Percentiles rank a stretch among this genome's conserved stretches.
Evolutionary conservation across 2,797 vertebrate genomes (phyloP).

Genomic region (Falco naumanni): DNA sequence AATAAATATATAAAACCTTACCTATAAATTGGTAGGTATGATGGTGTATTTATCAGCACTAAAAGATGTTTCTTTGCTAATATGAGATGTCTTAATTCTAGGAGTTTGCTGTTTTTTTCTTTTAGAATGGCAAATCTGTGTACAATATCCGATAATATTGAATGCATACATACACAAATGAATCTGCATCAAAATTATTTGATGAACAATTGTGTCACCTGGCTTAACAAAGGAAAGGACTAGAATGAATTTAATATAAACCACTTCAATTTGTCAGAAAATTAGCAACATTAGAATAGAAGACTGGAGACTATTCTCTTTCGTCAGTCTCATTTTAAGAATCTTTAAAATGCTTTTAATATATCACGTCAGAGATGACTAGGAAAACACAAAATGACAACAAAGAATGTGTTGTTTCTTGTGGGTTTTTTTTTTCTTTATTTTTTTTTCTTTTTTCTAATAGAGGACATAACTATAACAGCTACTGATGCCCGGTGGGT

Average conservation of each 20-base stretch:
- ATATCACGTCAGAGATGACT: background rate
- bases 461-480: conserved; percentile 83
- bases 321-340: background rate
- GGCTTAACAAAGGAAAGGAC: background rate
- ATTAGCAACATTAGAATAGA: background rate
- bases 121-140: background rate
- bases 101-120: background rate
- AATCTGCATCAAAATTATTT: background rate
- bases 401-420: background rate
- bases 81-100: background rate
- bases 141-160: background rate
- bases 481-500: conserved; percentile 87
- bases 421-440: too few relatives aligned
- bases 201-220: background rate
- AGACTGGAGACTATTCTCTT: background rate
- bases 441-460: background rate
- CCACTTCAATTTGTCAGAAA: background rate
- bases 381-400: background rate
- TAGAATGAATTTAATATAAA: background rate
- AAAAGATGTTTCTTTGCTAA: background rate
- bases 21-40: background rate
- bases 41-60: background rate
- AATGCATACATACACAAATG: background rate
- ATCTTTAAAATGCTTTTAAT: background rate
- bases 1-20: background rate